phyloP scores from a whole-genome alignment of 2,888 invertebrate species.

The Ptychoptera albimana region DNA sequence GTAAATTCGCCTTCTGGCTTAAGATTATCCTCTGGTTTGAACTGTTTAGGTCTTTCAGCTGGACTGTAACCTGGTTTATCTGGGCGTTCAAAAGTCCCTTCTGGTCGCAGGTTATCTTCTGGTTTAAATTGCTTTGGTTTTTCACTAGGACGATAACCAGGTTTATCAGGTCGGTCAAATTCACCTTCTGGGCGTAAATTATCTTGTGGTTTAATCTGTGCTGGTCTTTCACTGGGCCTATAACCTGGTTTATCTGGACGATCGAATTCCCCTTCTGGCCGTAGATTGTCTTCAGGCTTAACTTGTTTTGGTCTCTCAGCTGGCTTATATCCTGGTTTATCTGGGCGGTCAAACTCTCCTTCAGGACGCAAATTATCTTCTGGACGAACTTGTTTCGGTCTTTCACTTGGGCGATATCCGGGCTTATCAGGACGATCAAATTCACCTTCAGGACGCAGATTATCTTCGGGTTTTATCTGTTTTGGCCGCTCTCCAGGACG shows the following conservation, averaged over 20 bases:
- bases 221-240: constrained; percentile 33
- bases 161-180: constrained; percentile 31
- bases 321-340: constrained; percentile 26
- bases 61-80: constrained; percentile 31
- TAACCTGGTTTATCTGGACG: constrained; percentile 27
- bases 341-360: constrained; percentile 25
- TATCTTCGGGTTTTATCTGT: constrained; percentile 32
- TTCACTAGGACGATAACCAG: constrained; percentile 34
- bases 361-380: constrained; percentile 35
- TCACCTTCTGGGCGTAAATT: constrained; percentile 37
- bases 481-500: constrained; percentile 29
- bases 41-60: constrained; percentile 34
- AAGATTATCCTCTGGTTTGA: constrained; percentile 38
- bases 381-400: constrained; percentile 21
- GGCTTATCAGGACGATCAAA: constrained; percentile 27
- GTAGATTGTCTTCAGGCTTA: constrained; percentile 29
- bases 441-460: constrained; percentile 36
- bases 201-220: constrained; percentile 28
- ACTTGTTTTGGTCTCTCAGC: constrained; percentile 36
- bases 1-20: constrained; percentile 35
- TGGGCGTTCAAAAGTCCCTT: constrained; percentile 37
- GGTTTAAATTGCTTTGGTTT: constrained; percentile 37
- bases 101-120: constrained; percentile 42
- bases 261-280: constrained; percentile 32
- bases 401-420: constrained; percentile 20